Evolutionary conservation across 2,113 vertebrate species (phyloP).

Genomic region (Notarius quadriscutis): DNA sequence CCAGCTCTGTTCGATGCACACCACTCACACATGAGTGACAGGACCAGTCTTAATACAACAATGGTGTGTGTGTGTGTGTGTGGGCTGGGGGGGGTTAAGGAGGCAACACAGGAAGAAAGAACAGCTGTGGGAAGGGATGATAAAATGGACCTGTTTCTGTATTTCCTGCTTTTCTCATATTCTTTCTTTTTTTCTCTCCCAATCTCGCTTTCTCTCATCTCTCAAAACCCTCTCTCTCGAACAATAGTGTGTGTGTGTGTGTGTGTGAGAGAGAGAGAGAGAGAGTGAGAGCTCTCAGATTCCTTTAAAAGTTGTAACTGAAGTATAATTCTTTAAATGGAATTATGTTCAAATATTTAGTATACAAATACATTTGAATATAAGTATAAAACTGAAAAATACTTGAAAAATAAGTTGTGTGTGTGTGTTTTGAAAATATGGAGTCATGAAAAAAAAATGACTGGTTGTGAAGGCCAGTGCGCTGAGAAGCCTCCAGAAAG

Average conservation of each 20-base stretch:
- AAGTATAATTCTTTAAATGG: not conserved
- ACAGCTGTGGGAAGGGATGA: conserved; percentile 35
- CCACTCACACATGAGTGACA: conserved; percentile 51
- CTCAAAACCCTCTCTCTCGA: not conserved
- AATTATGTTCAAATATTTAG: not conserved
- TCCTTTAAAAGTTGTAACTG: not conserved
- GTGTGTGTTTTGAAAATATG: conserved; percentile 28
- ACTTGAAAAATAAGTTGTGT: not conserved
- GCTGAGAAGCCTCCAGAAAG: conserved; percentile 49
- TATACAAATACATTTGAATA: not conserved
- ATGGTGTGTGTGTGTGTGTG: conserved; percentile 7
- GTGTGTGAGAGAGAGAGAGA: not conserved
- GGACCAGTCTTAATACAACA: conserved; percentile 30
- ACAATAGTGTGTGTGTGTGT: conserved; percentile 22
- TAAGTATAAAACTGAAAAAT: not conserved
- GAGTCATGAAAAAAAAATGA: conserved; percentile 52
- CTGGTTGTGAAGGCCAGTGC: conserved; percentile 29
- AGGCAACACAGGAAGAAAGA: conserved; percentile 30
- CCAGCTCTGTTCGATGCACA: conserved; percentile 58
- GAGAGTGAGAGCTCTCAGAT: not conserved
- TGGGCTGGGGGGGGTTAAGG: not conserved
- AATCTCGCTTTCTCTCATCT: conserved; percentile 1
- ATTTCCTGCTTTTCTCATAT: conserved; percentile 20
- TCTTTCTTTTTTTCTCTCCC: conserved; percentile 7
- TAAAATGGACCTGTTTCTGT: conserved; percentile 25